Base-by-base conservation (phyloP, 2,888 invertebrate genomes). In the Tanytarsus gracilentus region DNA sequence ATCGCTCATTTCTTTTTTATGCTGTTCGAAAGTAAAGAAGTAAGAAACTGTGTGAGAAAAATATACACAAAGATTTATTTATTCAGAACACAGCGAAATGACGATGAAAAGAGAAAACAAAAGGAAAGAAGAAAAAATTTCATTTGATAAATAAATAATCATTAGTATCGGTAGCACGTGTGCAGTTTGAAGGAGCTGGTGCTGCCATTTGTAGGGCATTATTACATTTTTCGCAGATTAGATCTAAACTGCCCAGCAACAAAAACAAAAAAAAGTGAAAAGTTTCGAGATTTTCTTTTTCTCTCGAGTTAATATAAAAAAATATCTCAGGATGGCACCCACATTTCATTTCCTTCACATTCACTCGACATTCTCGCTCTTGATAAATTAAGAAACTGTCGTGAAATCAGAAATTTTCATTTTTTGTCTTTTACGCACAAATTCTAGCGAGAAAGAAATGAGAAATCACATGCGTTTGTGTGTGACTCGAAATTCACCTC, bases 321-420 rank as follows among this genome's bases (percentile, higher is more conserved):
- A 30, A 30, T 30, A 30, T 30, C 7, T 30, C 6, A 9, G 30
- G 9, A 30, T 30, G 9, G 30, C 6, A 9, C 9, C 30, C 9
- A 40, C 18, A 25, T 50, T 50, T 16, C 27, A 50, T n/a, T 27
- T 14, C 29, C 25, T 29, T 30, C 21, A 16, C 51, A 21, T 18
- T 11, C 9, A 21, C 11, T 27, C 26, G 9, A 30, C 21, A 18
- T n/a, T 26, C 25, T 18, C 23, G 11, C 50, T 50, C 18, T 53
- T 16, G 27, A 40, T 55, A 55, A 55, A 55, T 55, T 55, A 39
- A 55, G 55, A 55, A 16, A 21, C 39, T 55, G 39, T 55, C 55
- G 27, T 40, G n/a, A n/a, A 33, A 51, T 51, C 51, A 51, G 51
- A 30, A 27, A 30, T 30, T 23, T 14, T 25, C 30, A 29, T 14